Conservation (phyloP, 64 coral and sea anemone species). For the Orbicella faveolata region DNA sequence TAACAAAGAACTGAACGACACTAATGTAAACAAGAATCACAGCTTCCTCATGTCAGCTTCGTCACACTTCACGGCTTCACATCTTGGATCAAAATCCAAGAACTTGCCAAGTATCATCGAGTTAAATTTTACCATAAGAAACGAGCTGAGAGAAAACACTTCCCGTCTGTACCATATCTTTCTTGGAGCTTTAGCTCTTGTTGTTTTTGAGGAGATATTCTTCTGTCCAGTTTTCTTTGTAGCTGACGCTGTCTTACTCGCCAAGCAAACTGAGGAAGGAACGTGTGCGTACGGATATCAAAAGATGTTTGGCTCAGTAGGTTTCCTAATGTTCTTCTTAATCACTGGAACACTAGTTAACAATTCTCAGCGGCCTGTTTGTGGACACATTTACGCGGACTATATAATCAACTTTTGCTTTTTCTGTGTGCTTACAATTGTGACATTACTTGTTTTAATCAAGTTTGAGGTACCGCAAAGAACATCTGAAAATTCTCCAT, state of each 20-base stretch:
- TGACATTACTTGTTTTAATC: constrained; percentile 59
- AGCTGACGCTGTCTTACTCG: constrained; percentile 66
- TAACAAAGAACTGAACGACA: background rate
- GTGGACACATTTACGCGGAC: constrained; percentile 72
- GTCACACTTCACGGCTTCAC: background rate
- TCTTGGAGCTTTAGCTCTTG: constrained; percentile 60
- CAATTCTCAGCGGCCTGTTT: constrained; percentile 58
- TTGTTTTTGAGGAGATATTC: constrained; percentile 60
- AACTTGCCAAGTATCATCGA: background rate
- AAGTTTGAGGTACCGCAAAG: constrained; percentile 56
- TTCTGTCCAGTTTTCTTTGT: constrained; percentile 67
- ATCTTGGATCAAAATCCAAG: background rate
- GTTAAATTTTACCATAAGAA: constrained; percentile 57
- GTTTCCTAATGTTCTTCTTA: constrained; percentile 60
- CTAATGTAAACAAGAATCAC: constrained; percentile 1
- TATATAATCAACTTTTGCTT: constrained; percentile 90
- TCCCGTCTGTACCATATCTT: constrained; percentile 68
- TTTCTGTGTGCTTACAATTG: constrained; percentile 73
- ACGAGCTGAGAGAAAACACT: constrained; percentile 53
- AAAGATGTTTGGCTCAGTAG: constrained; percentile 66
- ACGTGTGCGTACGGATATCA: constrained; percentile 67
- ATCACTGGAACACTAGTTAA: constrained; percentile 65
- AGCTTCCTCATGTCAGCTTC: background rate
- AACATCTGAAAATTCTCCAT: constrained; percentile 20
- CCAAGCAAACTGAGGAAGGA: constrained; percentile 75